Conservation (phyloP, 1,140 invertebrate species). For the Bombus waltoni region DNA sequence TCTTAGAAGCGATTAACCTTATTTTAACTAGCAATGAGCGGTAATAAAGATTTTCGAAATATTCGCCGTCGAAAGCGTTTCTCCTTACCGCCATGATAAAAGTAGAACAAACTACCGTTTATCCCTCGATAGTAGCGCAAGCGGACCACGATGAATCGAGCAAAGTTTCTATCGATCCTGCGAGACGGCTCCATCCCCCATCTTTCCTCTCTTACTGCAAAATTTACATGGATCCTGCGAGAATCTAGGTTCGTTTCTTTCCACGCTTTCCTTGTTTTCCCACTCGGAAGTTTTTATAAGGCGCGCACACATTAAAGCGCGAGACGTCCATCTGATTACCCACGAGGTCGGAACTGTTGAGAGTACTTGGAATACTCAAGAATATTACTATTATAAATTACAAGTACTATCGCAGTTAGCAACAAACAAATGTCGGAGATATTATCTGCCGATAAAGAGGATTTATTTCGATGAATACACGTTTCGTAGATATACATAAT, state of each 20-base stretch:
- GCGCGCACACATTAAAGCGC: slow-evolving; percentile 26
- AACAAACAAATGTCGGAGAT: too few relatives aligned
- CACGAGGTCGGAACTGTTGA: slow-evolving; percentile 33
- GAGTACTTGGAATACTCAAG: neutral
- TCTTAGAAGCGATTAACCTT: neutral
- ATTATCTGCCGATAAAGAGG: neutral
- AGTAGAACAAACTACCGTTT: slow-evolving; percentile 6
- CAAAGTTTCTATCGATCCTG: slow-evolving; percentile 48
- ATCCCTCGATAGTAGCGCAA: slow-evolving; percentile 25
- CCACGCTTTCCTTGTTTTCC: neutral
- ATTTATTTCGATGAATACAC: neutral
- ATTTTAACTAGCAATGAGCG: neutral
- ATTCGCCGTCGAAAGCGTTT: neutral
- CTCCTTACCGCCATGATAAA: neutral
- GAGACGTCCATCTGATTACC: slow-evolving; percentile 58
- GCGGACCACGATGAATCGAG: slow-evolving; percentile 38
- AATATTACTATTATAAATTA: neutral
- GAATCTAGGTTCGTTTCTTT: slow-evolving; percentile 22
- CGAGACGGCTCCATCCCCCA: slow-evolving; percentile 16
- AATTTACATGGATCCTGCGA: slow-evolving; percentile 45
- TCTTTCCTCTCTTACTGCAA: neutral
- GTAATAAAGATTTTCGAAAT: neutral
- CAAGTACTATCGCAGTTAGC: neutral
- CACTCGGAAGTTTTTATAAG: slow-evolving; percentile 25
- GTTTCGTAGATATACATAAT: neutral